Evolutionary conservation across 2,888 invertebrate species (phyloP).

Genomic region (Eueremaeus valkanovi): DNA sequence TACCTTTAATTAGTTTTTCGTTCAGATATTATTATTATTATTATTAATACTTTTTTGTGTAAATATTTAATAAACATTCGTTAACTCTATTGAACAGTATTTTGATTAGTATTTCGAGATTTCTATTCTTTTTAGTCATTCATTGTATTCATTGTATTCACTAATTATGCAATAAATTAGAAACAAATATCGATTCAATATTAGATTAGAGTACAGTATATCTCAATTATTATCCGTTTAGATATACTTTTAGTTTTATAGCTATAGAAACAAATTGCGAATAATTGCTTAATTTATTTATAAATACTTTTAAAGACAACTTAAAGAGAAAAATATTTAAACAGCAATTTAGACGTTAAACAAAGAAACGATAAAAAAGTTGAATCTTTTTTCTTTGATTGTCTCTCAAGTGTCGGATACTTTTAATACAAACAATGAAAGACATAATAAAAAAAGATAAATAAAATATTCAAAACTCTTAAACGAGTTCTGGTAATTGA

Average conservation of each 20-base stretch:
- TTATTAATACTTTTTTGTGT: background rate
- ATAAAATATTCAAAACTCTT: background rate
- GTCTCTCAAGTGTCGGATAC: background rate
- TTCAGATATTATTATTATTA: background rate
- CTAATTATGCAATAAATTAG: slow-evolving; percentile 1
- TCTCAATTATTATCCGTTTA: background rate
- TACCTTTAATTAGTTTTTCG: background rate
- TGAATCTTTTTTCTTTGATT: background rate
- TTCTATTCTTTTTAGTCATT: background rate
- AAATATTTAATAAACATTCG: too few relatives aligned
- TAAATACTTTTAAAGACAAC: too few relatives aligned
- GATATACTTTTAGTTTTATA: too few relatives aligned
- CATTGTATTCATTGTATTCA: background rate
- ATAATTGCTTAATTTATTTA: too few relatives aligned
- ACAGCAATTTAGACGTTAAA: too few relatives aligned
- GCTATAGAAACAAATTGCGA: too few relatives aligned
- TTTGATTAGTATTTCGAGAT: background rate
- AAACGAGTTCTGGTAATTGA: background rate
- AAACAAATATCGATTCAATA: background rate
- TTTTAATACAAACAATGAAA: background rate
- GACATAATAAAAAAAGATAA: background rate
- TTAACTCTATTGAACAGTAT: too few relatives aligned
- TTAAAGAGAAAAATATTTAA: too few relatives aligned
- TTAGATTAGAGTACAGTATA: too few relatives aligned
- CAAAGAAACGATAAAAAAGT: background rate